Evolutionary conservation across 1,140 invertebrate genomes (phyloP).

Genomic region (Oppia nitens): DNA sequence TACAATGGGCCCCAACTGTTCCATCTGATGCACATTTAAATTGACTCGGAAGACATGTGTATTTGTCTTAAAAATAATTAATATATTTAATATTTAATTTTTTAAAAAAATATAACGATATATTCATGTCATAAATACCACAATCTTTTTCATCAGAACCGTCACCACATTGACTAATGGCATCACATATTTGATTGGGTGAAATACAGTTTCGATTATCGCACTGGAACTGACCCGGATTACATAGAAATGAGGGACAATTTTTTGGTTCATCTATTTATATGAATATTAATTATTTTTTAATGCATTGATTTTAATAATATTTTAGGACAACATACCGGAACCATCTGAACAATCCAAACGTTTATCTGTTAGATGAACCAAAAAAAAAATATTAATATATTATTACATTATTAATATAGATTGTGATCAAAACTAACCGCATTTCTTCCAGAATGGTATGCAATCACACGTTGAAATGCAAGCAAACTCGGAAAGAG

Average conservation of each 20-base stretch:
- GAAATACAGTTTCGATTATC: constrained; percentile 31
- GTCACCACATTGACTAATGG: constrained; percentile 46
- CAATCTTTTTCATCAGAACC: constrained; percentile 37
- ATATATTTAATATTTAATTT: constrained; percentile 14
- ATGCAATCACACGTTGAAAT: constrained; percentile 49
- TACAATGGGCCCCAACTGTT: constrained; percentile 31
- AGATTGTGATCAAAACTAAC: constrained; percentile 52
- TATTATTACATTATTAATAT: too few relatives aligned
- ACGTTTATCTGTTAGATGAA: constrained; percentile 24
- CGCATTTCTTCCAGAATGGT: constrained; percentile 47
- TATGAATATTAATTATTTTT: neutral
- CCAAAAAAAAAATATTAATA: neutral
- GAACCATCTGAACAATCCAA: constrained; percentile 45
- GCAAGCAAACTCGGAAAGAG: constrained; percentile 59
- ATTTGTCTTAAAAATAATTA: too few relatives aligned
- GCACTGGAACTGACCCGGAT: constrained; percentile 31
- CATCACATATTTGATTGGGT: constrained; percentile 39
- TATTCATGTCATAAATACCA: neutral
- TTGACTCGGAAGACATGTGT: constrained; percentile 34
- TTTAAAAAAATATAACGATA: neutral
- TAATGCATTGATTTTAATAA: neutral
- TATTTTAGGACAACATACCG: constrained; percentile 28
- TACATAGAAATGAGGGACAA: constrained; percentile 22
- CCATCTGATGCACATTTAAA: constrained; percentile 34
- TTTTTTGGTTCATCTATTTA: constrained; percentile 6